phyloP scores from a whole-genome alignment of 2,797 vertebrate species.

The Rousettus madagascariensis region DNA sequence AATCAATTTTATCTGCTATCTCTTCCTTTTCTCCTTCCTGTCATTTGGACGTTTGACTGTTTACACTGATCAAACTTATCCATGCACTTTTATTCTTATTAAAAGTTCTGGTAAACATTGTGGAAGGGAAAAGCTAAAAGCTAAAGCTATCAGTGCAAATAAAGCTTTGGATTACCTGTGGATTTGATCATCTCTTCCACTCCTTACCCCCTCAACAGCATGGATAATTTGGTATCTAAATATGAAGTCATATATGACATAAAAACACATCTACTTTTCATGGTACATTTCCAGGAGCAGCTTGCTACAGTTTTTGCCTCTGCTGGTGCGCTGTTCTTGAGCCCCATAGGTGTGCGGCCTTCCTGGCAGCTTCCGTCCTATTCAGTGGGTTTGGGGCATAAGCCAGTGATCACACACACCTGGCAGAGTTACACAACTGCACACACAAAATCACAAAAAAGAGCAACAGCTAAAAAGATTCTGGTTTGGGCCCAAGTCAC shows the following conservation, averaged over 20 bases:
- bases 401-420: conserved; percentile 65
- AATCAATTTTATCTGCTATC: neutral
- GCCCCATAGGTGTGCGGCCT: neutral
- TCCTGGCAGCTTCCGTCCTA: neutral
- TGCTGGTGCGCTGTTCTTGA: conserved; percentile 49
- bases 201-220: conserved; percentile 46
- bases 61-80: neutral
- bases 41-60: neutral
- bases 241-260: neutral
- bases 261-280: neutral
- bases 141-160: conserved; percentile 44
- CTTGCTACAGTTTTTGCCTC: neutral
- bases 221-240: conserved; percentile 9
- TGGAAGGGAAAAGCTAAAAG: conserved; percentile 37
- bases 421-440: conserved; percentile 56
- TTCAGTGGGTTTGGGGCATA: neutral
- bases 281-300: conserved; percentile 14
- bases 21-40: neutral
- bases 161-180: conserved; percentile 61
- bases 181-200: conserved; percentile 29
- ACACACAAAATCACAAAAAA: conserved; percentile 59
- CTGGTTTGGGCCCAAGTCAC: conserved; percentile 67
- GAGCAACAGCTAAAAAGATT: conserved; percentile 69
- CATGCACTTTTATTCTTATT: neutral
- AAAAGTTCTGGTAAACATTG: neutral